Evolutionary conservation across 2,797 vertebrate genomes (phyloP).

Genomic region (Acanthurus lineatus): DNA sequence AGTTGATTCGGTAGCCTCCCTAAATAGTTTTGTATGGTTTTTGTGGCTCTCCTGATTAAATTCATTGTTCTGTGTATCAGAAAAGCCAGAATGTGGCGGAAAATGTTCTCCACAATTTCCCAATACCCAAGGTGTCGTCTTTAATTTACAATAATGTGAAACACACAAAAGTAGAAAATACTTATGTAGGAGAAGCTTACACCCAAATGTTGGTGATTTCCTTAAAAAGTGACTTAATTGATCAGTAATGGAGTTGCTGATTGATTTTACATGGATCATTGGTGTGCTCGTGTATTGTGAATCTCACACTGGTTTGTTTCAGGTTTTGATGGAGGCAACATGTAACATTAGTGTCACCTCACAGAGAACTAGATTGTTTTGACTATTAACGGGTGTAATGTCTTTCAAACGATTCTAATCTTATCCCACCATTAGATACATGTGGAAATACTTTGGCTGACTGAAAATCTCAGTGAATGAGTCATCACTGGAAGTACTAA

Average conservation of each 20-base stretch:
- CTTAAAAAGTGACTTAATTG: background rate
- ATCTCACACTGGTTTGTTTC: too few species aligned
- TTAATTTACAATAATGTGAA: background rate
- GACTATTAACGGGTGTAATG: background rate
- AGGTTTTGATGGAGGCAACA: background rate
- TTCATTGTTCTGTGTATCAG: background rate
- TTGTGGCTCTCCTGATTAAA: background rate
- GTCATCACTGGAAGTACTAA: background rate
- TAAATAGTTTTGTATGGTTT: background rate
- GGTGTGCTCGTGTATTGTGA: background rate
- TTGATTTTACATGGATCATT: background rate
- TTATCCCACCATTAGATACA: background rate
- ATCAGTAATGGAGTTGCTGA: too few species aligned
- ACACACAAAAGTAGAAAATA: background rate
- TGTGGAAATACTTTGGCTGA: constrained; percentile 3
- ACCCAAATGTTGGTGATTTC: background rate
- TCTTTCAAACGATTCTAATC: background rate
- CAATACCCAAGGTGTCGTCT: background rate
- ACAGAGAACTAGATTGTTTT: background rate
- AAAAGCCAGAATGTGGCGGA: background rate
- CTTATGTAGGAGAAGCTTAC: background rate
- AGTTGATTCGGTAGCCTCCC: background rate
- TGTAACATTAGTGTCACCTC: background rate
- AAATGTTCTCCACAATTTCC: background rate
- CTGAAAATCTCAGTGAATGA: background rate